These are phyloP conservation scores for Maccullochella peelii DNA, from an alignment of 2,113 vertebrate genomes.

Conservation along the genomic window DNA sequence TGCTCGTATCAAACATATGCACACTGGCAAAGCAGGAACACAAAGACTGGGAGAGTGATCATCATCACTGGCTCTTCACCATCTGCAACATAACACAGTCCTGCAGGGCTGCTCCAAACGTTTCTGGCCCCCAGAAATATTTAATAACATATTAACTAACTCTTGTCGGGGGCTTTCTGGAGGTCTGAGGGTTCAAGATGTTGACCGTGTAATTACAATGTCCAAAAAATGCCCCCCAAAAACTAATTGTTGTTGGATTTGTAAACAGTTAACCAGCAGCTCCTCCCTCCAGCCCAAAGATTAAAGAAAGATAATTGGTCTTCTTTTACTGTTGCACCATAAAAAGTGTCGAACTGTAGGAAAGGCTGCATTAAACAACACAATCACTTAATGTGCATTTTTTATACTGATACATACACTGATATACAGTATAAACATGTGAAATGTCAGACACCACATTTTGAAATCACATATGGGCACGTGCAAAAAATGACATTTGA, in stretches of 20 bases:
- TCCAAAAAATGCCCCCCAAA: not conserved
- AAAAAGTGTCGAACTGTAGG: not conserved
- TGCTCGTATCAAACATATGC: conserved; percentile 54
- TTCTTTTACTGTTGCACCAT: not conserved
- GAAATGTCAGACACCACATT: too few species aligned
- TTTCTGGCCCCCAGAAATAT: not conserved
- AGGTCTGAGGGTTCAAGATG: not conserved
- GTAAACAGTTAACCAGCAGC: not conserved
- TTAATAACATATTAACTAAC: not conserved
- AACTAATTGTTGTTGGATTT: not conserved
- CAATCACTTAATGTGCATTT: too few species aligned
- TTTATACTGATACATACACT: too few species aligned
- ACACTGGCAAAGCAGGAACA: conserved; percentile 18
- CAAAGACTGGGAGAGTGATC: conserved; percentile 52
- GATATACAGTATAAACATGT: too few species aligned
- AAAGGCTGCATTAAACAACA: not conserved
- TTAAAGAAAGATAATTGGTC: not conserved
- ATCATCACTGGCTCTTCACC: conserved; percentile 42
- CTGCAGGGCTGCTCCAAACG: not conserved
- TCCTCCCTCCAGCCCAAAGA: not conserved
- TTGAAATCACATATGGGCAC: not conserved
- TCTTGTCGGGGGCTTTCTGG: not conserved
- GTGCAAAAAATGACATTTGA: not conserved
- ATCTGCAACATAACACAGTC: conserved; percentile 6
- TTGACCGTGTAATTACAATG: not conserved